Conservation (phyloP, 2,113 vertebrate genomes). For the Anthoscopus minutus region DNA sequence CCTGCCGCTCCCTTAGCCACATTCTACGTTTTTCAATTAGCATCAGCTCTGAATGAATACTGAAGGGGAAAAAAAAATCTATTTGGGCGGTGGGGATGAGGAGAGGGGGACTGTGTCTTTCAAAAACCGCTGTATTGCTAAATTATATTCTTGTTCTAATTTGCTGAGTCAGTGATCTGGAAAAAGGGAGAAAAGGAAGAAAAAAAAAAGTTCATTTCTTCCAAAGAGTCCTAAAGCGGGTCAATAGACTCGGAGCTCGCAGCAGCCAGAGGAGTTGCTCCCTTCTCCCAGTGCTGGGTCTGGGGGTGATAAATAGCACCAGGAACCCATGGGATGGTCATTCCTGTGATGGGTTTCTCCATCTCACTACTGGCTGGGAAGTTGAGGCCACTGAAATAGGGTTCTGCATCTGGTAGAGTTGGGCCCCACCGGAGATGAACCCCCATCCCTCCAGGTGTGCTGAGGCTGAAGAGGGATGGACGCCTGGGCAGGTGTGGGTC, state of each 20-base stretch:
- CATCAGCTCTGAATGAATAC: conserved; percentile 45
- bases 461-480: background rate
- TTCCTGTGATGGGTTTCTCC: background rate
- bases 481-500: background rate
- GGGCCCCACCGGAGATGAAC: background rate
- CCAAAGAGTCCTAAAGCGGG: conserved; percentile 57
- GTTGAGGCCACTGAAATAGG: background rate
- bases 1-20: background rate
- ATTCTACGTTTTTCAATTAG: conserved; percentile 43
- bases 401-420: background rate
- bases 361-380: background rate
- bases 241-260: background rate
- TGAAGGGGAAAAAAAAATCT: conserved; percentile 21
- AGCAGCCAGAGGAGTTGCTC: background rate
- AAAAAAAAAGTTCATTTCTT: conserved; percentile 55
- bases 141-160: conserved; percentile 71
- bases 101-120: conserved; percentile 50
- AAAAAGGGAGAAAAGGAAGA: conserved; percentile 56
- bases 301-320: background rate
- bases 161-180: conserved; percentile 70
- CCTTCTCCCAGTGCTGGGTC: accelerated
- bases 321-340: background rate
- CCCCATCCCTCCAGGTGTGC: background rate
- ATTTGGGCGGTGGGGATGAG: conserved; percentile 32
- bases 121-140: conserved; percentile 63